phyloP scores from a whole-genome alignment of 1,140 invertebrate species.

The Drosophila elegans region DNA sequence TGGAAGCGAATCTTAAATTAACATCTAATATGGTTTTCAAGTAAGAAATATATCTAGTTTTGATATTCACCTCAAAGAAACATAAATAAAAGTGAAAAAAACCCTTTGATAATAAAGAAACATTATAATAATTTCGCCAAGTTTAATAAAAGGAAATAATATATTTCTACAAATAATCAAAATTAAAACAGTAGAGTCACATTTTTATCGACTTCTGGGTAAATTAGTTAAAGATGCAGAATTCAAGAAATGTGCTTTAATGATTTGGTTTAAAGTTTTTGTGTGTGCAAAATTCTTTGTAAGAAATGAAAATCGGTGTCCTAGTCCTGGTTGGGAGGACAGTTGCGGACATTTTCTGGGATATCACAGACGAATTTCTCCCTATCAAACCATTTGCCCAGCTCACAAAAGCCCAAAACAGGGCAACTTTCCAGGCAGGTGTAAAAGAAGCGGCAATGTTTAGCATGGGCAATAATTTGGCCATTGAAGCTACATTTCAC shows the following conservation, averaged over 20 bases:
- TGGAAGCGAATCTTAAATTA: neutral
- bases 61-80: too few species aligned
- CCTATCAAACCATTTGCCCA: constrained; percentile 58
- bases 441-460: constrained; percentile 60
- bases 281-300: neutral
- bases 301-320: neutral
- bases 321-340: constrained; percentile 52
- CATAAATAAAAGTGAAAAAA: too few species aligned
- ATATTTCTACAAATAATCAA: too few species aligned
- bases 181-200: too few species aligned
- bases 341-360: constrained; percentile 45
- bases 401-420: constrained; percentile 55
- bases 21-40: neutral
- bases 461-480: constrained; percentile 42
- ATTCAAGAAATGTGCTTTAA: too few species aligned
- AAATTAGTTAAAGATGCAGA: too few species aligned
- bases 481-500: constrained; percentile 43
- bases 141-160: too few species aligned
- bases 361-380: constrained; percentile 51
- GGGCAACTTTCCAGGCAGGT: constrained; percentile 47
- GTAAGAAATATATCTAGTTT: neutral
- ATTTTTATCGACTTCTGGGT: too few species aligned
- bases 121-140: too few species aligned
- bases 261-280: too few species aligned
- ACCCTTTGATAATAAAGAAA: too few species aligned